Evolutionary conservation across 2,888 invertebrate genomes (phyloP), one percentile per base, ranked within the genome.

Genomic region (Willowsia nigromaculata): DNA sequence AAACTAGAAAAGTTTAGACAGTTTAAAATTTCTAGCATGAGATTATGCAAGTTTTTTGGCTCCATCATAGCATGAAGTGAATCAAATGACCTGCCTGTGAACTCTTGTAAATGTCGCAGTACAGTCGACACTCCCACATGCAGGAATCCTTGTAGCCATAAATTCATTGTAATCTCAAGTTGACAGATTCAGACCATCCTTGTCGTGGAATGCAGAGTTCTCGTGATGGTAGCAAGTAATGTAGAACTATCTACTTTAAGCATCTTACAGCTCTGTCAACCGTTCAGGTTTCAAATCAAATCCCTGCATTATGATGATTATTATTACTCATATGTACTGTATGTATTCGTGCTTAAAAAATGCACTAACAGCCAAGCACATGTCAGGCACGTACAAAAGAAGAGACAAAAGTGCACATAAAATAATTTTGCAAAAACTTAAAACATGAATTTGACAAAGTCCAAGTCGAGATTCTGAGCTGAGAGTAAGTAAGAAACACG

Each of bases 31-130:
- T 37, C 9, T 15, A 71, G 22, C 15, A 71, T 43, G 40, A 71
- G 68, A 43, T 71, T 71, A 71, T 71, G 71, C 43, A 71, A 71
- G 71, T 25, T 11, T 65, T 71, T 9, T 40, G 22, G 59, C 59
- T 33, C 50, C 80, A 85, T 47, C 53, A 76, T 37, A 80, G 68
- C 86, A 53, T 86, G 71, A 86, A 81, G 86, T 86, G 81, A 43
- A 81, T 71, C 68, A 43, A 22, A 81, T 86, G 86, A 86, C 86
- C 86, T 86, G 68, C 27, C 68, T 81, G 33, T 78, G 85, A 81
- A 81, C 81, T 81, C 30, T 62, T 2, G 11, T 71, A 53, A 37
- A 65, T 85, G 78, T 50, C 85, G 71, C 62, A 62, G 30, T 27
- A 25, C 25, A 71, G 43, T 25, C 25, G 71, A 62, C 62, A 78